A percentile compares a stretch with the other conserved stretches of the same genome.
Conservation (phyloP, 2,888 invertebrate genomes). For the Nomada goodeniana region DNA sequence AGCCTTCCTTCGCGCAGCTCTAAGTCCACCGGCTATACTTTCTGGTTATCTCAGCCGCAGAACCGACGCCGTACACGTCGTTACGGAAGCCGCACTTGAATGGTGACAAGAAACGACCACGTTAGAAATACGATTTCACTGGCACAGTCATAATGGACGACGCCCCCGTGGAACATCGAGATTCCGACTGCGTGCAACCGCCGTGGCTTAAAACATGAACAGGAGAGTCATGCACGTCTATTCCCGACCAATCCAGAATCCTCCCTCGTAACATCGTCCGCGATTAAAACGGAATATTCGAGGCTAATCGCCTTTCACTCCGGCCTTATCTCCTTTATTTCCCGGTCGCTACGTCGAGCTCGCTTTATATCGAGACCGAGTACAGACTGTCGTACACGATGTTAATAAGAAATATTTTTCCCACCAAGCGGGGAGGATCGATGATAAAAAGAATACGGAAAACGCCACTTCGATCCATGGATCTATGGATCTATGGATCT, state of each 20-base stretch:
- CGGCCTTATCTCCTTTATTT: constrained; percentile 28
- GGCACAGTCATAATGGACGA: constrained; percentile 56
- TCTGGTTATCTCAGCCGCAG: constrained; percentile 59
- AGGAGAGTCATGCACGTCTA: constrained; percentile 4
- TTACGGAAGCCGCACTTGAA: constrained; percentile 61
- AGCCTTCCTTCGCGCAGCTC: constrained; percentile 53
- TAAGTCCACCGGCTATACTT: constrained; percentile 57
- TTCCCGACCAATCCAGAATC: constrained; percentile 30
- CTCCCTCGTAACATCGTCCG: constrained; percentile 6
- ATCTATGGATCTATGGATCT: no score
- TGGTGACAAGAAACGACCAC: constrained; percentile 64
- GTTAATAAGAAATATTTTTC: no score
- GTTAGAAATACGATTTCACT: constrained; percentile 61
- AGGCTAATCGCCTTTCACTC: constrained; percentile 22
- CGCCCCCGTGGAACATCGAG: constrained; percentile 33
- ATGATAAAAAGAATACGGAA: no score
- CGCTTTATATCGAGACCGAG: no score
- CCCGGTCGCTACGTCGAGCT: background rate
- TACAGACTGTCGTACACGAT: no score
- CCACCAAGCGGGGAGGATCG: no score
- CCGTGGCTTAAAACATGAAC: constrained; percentile 44
- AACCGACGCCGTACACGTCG: constrained; percentile 23
- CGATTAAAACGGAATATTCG: constrained; percentile 45
- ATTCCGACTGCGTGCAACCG: constrained; percentile 40
- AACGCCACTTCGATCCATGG: no score